Evolutionary conservation across 1,140 invertebrate genomes (phyloP).

Genomic region (Euwallacea fornicatus): DNA sequence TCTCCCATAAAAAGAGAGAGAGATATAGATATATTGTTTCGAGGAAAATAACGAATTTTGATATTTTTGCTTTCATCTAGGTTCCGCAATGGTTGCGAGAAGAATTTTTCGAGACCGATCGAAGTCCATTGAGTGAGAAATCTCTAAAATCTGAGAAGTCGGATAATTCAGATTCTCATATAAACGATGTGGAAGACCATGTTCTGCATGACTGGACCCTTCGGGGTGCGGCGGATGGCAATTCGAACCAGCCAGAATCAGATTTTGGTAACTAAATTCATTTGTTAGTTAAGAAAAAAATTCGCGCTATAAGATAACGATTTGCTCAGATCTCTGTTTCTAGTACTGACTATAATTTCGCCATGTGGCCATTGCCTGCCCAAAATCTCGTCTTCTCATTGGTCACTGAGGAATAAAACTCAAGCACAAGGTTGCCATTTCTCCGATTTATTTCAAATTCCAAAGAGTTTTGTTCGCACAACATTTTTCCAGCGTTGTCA

Average conservation of each 20-base stretch:
- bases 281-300: not conserved
- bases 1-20: not conserved
- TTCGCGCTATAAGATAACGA: too few relatives aligned
- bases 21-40: not conserved
- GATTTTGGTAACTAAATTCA: constrained; percentile 64
- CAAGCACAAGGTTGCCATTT: too few relatives aligned
- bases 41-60: not conserved
- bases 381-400: not conserved
- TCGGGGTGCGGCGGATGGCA: constrained; percentile 78
- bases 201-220: constrained; percentile 71
- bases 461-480: not conserved
- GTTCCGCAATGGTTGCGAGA: constrained; percentile 78
- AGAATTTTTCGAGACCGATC: constrained; percentile 60
- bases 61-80: constrained; percentile 51
- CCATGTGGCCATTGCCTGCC: not conserved
- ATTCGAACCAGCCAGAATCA: constrained; percentile 78
- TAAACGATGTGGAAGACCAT: constrained; percentile 50
- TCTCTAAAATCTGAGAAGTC: constrained; percentile 52
- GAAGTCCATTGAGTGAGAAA: constrained; percentile 58
- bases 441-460: not conserved
- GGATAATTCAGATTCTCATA: constrained; percentile 47
- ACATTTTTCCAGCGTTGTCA: too few relatives aligned
- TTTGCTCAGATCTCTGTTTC: too few relatives aligned
- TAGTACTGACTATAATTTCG: not conserved
- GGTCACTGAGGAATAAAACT: too few relatives aligned